Percentiles rank a stretch among this genome's conserved stretches.
Conservation (phyloP, 2,113 vertebrate genomes). For the Ellobius talpinus region DNA sequence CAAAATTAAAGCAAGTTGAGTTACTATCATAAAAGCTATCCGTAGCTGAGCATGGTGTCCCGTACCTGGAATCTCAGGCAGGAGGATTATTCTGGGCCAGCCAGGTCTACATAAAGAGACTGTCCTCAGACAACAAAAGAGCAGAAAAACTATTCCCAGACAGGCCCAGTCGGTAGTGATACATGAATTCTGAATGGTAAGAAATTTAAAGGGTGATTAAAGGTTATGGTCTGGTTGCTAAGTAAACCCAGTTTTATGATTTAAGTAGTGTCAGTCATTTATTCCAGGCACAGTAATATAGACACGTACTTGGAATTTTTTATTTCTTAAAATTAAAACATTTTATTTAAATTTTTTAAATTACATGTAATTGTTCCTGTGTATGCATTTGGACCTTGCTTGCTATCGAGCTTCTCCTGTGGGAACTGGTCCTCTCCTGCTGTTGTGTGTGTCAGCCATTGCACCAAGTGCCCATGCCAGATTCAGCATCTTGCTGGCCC, state of each 20-base stretch:
- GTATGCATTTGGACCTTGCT: neutral
- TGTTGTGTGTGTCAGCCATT: neutral
- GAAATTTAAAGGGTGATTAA: neutral
- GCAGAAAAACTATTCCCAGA: neutral
- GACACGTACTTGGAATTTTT: neutral
- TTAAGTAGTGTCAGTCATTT: neutral
- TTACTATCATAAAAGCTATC: neutral
- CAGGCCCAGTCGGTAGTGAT: neutral
- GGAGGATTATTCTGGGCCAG: neutral
- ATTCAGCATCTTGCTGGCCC: neutral
- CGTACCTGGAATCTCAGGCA: neutral
- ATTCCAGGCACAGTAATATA: neutral
- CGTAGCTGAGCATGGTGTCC: neutral
- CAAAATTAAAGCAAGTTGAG: neutral
- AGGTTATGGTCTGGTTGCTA: neutral
- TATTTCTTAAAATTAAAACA: neutral
- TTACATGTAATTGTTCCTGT: neutral
- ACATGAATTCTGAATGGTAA: slow-evolving; percentile 8
- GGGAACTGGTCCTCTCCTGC: neutral
- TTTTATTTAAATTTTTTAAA: neutral
- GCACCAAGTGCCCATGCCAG: neutral
- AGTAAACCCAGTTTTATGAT: slow-evolving; percentile 29
- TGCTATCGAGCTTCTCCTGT: neutral
- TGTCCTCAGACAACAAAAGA: neutral
- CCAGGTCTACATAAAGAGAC: neutral